Percentiles rank a stretch among this genome's conserved stretches.
phyloP scores from a whole-genome alignment of 2,888 invertebrate genomes.

The Caenorhabditis angaria region DNA sequence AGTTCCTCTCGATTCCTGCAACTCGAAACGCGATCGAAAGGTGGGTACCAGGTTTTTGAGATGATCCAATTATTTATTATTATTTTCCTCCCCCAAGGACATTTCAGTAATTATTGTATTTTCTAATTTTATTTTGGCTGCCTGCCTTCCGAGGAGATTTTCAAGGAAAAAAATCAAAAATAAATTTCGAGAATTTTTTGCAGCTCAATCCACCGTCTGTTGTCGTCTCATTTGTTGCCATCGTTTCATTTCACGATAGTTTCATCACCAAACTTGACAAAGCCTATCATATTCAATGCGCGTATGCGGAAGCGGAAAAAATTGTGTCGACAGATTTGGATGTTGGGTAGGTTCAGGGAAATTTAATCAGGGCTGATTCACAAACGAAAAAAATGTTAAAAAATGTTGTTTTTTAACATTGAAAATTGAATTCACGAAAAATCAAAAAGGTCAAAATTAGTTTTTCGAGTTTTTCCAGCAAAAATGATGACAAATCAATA shows the following conservation, averaged over 20 bases:
- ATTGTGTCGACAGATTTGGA: conserved; percentile 63
- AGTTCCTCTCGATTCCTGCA: conserved; percentile 66
- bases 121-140: conserved; percentile 22
- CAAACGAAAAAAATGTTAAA: too few species aligned
- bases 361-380: too few species aligned
- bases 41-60: conserved; percentile 53
- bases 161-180: conserved; percentile 22
- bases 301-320: conserved; percentile 65
- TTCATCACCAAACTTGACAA: conserved; percentile 71
- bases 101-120: conserved; percentile 4
- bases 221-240: conserved; percentile 66
- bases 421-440: too few species aligned
- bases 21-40: conserved; percentile 65
- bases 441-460: too few species aligned
- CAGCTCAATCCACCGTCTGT: conserved; percentile 69
- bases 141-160: conserved; percentile 19
- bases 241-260: conserved; percentile 70
- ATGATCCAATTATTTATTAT: conserved; percentile 46
- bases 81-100: neutral
- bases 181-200: conserved; percentile 10
- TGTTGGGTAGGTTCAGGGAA: conserved; percentile 55
- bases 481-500: too few species aligned
- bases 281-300: conserved; percentile 69
- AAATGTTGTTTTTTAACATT: too few species aligned
- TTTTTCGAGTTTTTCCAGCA: too few species aligned